Conservation (phyloP, 2,888 invertebrate species). For the Tenthredo distinguenda region DNA sequence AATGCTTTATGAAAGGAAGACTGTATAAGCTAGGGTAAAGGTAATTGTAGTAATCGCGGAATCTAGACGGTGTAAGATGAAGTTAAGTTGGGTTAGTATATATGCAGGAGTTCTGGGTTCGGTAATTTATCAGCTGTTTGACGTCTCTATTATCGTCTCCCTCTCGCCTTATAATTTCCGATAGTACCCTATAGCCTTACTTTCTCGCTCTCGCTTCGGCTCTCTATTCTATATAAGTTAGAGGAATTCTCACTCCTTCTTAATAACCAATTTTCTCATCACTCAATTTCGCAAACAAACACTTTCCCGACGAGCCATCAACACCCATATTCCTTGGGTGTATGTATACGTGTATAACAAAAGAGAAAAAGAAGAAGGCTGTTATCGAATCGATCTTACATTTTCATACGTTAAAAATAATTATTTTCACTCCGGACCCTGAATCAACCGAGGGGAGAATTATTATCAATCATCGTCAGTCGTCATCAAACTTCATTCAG, state of each 20-base stretch:
- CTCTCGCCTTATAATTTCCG: slow-evolving; percentile 61
- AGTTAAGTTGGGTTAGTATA: not conserved
- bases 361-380: not conserved
- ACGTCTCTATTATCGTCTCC: slow-evolving; percentile 65
- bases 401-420: not conserved
- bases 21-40: not conserved
- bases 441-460: not conserved
- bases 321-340: not conserved
- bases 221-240: slow-evolving; percentile 14
- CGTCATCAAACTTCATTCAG: not conserved
- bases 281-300: slow-evolving; percentile 54
- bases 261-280: slow-evolving; percentile 63
- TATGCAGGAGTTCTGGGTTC: not conserved
- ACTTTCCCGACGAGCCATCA: slow-evolving; percentile 31
- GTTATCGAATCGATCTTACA: slow-evolving; percentile 30
- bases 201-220: slow-evolving; percentile 33
- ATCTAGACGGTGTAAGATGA: not conserved
- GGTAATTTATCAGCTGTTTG: slow-evolving; percentile 65
- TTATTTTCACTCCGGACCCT: not conserved
- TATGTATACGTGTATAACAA: not conserved
- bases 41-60: not conserved
- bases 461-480: slow-evolving; percentile 38
- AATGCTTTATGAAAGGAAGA: not conserved
- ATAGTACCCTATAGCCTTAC: slow-evolving; percentile 55
- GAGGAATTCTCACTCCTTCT: slow-evolving; percentile 58